Base-by-base conservation (phyloP, 2,888 invertebrate genomes). In the Folsomia candida region DNA sequence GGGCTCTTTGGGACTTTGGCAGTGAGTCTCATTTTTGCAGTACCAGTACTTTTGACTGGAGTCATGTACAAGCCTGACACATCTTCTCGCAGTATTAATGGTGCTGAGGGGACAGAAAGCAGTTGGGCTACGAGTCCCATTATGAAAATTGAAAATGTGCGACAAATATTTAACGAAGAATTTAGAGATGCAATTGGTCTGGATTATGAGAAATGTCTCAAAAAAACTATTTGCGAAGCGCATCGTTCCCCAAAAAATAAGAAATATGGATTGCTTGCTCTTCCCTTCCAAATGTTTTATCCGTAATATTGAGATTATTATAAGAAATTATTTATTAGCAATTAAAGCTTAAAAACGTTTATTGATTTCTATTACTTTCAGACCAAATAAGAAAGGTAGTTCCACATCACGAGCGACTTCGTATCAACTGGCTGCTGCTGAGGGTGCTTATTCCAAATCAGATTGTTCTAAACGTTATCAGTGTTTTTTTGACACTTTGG, bases 331-430 rank as follows among this genome's bases (percentile, higher is more conserved):
- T 6, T 24, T 22, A 62, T 60, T 60, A 11, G 14, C 18, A 22
- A 57, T 57, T 57, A 9, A 27, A 28, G 26, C n/a, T 63, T 63
- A 20, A 63, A 61, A 26, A 25, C 20, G 63, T 25, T 37, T 2
- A 37, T 60, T 18, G 9, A 22, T 57, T 57, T 22, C n/a, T n/a
- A n/a, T n/a, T n/a, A n/a, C n/a, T n/a, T n/a, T n/a, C n/a, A 76
- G 76, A n/a, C 76, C 79, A 25, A 75, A 78, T 51, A 63, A 75
- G 2, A 77, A 79, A 54, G 76, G 75, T 59, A 77, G 77, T n/a
- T 59, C 66, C 24, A 57, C 63, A 37, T 67, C 69, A 22, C 57
- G 65, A 26, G 58, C 69, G 6, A 66, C 69, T 24, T 25, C 59
- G 24, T 74, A 64, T 47, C 74, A 74, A 61, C 62, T 69, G 25